Conservation (phyloP, 2,888 invertebrate genomes). For the Spilosoma lubricipeda region DNA sequence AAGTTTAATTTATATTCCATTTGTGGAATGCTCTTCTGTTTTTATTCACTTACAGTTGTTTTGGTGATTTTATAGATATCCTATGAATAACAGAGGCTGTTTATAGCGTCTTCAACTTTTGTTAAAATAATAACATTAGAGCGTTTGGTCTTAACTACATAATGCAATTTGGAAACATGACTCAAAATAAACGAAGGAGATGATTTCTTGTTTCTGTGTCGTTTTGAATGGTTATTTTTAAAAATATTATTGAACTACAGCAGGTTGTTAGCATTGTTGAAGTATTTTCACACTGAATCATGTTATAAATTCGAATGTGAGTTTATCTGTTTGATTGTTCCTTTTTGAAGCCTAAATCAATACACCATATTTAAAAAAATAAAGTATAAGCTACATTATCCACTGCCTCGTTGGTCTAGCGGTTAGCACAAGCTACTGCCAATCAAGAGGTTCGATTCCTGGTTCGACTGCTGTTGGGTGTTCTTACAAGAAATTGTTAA, state of each 20-base stretch:
- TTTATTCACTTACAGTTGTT: constrained; percentile 22
- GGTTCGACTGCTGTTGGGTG: no score
- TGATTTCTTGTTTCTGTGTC: background rate
- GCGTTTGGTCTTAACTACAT: constrained; percentile 59
- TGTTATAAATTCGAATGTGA: no score
- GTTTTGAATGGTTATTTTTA: background rate
- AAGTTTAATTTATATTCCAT: constrained; percentile 14
- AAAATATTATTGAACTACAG: background rate
- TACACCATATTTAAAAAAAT: no score
- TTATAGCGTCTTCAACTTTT: constrained; percentile 48
- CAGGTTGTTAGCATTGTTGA: no score
- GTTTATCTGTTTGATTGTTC: no score
- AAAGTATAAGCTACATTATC: no score
- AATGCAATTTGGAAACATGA: constrained; percentile 61
- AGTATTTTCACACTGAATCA: no score
- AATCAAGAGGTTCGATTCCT: no score
- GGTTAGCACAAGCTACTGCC: no score
- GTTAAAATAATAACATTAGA: constrained; percentile 59
- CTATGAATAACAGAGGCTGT: constrained; percentile 53
- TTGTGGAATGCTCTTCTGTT: constrained; percentile 17
- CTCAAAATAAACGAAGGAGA: constrained; percentile 30
- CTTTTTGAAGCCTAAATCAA: no score
- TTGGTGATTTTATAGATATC: constrained; percentile 50
- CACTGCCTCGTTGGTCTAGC: no score
- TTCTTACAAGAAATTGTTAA: no score